Base-by-base conservation (phyloP, 2,113 vertebrate species). In the Carlito syrichta region DNA sequence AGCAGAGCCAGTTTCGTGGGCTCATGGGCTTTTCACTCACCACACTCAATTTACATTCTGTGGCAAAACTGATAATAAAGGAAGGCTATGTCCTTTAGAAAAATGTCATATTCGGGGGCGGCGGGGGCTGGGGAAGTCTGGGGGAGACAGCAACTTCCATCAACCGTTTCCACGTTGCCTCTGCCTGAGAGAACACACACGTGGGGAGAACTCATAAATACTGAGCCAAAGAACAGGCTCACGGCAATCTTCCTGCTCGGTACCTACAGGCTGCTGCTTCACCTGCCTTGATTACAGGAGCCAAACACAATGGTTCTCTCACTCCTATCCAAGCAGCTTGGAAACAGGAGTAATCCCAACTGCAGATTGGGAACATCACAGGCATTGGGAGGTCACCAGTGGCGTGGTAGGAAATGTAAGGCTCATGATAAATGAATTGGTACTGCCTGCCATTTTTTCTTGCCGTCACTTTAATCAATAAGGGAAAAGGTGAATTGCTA, bases 401-500 rank as follows among this genome's bases (percentile, higher is more conserved):
- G 86, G 83, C 63, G 40, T 56, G 85, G 79, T 12, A 86, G 92
- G 84, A 94, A 96, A 88, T 45, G 96, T 88, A 86, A 56, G 43
- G 79, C 85, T 96, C 38, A 43, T 92, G 97, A 96, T 81, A 92
- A 97, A 98, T 93, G 97, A 94, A 96, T 83, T 17, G 73, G 86
- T 12, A 43, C 35, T 84, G 95, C 85, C 93, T 96, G 93, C 90
- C 87, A 85, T 96, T 98, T 97, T 96, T 94, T 82, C 97, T 95
- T 91, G 85, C 94, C 27, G 40, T 93, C 96, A 95, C 96, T 96
- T 97, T 95, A 97, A 97, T 98, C 98, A 97, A 98, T 98, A 96
- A 98, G 96, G 97, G 96, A 98, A 98, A 98, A 98, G 97, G 96
- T 97, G 97, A 98, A 98, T 93, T 98, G 97, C 92, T 98, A 98